These are phyloP conservation scores for Amphiura filiformis DNA, from an alignment of 35 echinoderm and acorn worm species.

Conservation along the genomic window DNA sequence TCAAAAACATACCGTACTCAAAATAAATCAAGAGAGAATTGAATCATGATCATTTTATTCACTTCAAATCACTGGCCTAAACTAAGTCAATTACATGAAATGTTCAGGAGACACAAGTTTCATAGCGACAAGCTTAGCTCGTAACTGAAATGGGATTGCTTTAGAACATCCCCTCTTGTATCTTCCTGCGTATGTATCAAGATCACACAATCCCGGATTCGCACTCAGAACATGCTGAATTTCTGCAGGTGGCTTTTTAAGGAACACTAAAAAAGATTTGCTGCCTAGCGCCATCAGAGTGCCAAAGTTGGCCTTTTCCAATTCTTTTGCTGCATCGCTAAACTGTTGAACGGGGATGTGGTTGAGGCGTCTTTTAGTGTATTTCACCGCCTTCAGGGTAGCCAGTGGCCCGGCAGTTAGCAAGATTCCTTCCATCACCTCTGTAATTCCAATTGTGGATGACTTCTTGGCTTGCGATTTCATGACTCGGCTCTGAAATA, in stretches of 20 bases:
- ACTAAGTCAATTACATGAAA: neutral
- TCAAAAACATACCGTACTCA: no score
- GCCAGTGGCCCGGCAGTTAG: neutral
- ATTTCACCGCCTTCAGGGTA: neutral
- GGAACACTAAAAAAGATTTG: neutral
- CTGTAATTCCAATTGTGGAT: neutral
- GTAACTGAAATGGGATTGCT: neutral
- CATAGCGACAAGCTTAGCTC: neutral
- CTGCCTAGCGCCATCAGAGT: neutral
- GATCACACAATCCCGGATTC: neutral
- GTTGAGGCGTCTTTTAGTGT: neutral
- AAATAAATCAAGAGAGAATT: neutral
- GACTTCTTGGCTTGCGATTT: neutral
- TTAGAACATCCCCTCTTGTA: neutral
- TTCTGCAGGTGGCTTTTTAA: neutral
- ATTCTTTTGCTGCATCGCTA: neutral
- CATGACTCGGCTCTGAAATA: neutral
- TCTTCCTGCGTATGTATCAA: neutral
- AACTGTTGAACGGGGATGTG: neutral
- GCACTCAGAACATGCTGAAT: neutral
- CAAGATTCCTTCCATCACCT: neutral
- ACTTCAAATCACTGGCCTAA: no score
- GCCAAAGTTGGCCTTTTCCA: neutral
- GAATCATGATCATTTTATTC: neutral
- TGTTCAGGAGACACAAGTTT: neutral